phyloP scores from a whole-genome alignment of 2,797 vertebrate genomes.

The Erpetoichthys calabaricus region DNA sequence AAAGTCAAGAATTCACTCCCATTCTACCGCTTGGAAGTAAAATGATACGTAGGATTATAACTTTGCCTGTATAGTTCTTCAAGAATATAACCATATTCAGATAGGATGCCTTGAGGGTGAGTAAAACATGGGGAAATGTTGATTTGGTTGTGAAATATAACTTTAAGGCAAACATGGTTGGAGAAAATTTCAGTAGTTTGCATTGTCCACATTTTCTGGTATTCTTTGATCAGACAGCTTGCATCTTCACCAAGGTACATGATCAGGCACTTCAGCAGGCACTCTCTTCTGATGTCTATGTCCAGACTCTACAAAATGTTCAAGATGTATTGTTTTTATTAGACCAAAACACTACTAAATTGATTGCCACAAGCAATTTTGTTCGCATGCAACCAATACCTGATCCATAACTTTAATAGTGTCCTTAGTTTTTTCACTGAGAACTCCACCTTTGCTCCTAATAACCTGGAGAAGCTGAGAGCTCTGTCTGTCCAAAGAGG shows the following conservation, averaged over 20 bases:
- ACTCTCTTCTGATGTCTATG: constrained; percentile 10
- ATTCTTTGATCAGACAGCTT: too few species aligned
- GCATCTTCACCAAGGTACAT: too few species aligned
- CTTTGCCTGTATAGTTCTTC: constrained; percentile 5
- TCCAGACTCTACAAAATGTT: constrained; percentile 10
- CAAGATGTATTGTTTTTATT: constrained; percentile 11
- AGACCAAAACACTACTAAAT: constrained; percentile 11
- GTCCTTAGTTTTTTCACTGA: constrained; percentile 11
- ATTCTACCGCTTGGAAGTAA: background rate
- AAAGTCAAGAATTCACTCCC: background rate
- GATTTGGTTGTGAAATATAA: too few species aligned
- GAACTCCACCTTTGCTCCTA: background rate
- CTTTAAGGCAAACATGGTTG: too few species aligned
- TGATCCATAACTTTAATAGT: constrained; percentile 7
- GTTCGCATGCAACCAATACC: too few species aligned
- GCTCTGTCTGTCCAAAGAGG: constrained; percentile 11
- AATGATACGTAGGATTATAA: constrained; percentile 7
- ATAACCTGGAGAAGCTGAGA: constrained; percentile 13
- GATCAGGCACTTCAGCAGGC: too few species aligned
- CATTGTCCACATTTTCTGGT: too few species aligned
- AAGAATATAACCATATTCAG: too few species aligned
- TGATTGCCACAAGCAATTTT: too few species aligned
- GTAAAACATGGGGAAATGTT: too few species aligned
- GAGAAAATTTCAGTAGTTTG: too few species aligned
- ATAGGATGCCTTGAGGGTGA: too few species aligned